Conservation (phyloP, 92 coral and sea anemone species). For the Actinernus sp. region DNA sequence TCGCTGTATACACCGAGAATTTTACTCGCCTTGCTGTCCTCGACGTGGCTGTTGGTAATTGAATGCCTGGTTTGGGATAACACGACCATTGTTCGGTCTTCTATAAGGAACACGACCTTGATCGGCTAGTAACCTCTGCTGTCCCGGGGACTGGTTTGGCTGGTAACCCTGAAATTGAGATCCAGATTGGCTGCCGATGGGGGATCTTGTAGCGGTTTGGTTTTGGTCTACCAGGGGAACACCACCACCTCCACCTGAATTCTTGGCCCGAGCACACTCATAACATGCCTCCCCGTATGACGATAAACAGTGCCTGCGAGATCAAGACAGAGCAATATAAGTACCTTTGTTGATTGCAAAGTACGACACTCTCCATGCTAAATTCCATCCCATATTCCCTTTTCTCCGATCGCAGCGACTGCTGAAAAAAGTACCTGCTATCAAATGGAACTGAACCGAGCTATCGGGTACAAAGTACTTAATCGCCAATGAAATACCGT, state of each 20-base stretch:
- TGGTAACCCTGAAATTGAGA: constrained; percentile 23
- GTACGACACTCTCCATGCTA: no score
- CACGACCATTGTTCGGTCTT: not conserved
- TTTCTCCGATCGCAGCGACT: no score
- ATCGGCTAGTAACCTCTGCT: constrained; percentile 14
- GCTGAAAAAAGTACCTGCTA: no score
- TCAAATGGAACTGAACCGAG: no score
- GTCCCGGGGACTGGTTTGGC: constrained; percentile 40
- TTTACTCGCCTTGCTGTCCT: no score
- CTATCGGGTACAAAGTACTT: no score
- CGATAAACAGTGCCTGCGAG: constrained; percentile 90
- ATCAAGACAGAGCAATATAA: not conserved
- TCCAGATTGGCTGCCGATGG: constrained; percentile 21
- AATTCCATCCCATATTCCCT: no score
- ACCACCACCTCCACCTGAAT: constrained; percentile 58
- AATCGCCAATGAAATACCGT: no score
- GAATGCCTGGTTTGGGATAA: not conserved
- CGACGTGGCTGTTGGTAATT: not conserved
- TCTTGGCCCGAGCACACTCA: constrained; percentile 82
- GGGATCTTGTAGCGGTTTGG: constrained; percentile 37
- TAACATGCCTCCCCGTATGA: constrained; percentile 96
- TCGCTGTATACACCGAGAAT: no score
- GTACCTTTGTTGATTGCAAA: no score
- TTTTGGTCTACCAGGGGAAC: constrained; percentile 74
- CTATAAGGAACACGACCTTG: constrained; percentile 28